Evolutionary conservation across 2,797 vertebrate species (phyloP).

Genomic region (Myotis pilosus): DNA sequence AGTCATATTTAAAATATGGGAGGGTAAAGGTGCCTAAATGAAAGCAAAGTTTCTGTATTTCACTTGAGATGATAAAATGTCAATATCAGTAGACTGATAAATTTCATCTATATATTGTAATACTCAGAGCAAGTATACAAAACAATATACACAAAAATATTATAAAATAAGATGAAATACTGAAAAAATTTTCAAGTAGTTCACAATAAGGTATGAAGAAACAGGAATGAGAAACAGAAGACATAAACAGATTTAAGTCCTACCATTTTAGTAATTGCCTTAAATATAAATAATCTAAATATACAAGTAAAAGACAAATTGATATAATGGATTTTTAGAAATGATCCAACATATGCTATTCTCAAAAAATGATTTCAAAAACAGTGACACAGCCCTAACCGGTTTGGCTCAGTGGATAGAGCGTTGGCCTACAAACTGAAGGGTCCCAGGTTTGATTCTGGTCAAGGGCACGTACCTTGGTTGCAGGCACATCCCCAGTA

Average conservation of each 20-base stretch:
- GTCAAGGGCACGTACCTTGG: no score
- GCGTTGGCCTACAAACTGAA: no score
- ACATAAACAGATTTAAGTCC: not conserved
- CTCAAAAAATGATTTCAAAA: not conserved
- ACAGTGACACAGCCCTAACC: not conserved
- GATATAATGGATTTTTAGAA: not conserved
- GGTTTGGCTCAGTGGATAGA: no score
- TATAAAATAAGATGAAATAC: not conserved
- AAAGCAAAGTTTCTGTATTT: not conserved
- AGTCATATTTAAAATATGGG: slow-evolving; percentile 30
- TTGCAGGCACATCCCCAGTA: no score
- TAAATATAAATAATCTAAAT: slow-evolving; percentile 24
- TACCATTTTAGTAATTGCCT: not conserved
- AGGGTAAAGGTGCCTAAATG: not conserved
- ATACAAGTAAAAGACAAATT: not conserved
- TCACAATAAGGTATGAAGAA: not conserved
- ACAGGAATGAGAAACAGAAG: not conserved
- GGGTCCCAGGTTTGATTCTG: no score
- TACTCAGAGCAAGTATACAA: not conserved
- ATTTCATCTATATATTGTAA: not conserved
- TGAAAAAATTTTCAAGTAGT: not conserved
- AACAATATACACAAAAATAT: not conserved
- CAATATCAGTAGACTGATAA: not conserved
- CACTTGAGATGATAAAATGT: not conserved
- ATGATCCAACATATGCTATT: not conserved